Conservation (phyloP, 2,888 invertebrate genomes). For the Torymus tubicola region DNA sequence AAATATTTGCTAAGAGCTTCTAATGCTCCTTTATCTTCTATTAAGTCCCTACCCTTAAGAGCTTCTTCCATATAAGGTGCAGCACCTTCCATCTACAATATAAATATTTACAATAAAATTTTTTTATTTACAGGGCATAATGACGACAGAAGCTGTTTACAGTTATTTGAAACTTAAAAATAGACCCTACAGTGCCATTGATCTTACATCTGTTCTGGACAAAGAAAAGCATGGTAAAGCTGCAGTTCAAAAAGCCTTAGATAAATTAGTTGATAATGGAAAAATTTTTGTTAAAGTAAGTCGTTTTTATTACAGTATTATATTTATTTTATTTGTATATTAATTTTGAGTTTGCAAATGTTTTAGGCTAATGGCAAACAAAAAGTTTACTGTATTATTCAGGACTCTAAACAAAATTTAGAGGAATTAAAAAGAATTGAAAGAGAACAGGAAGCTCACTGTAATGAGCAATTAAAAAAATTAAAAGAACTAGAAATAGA, state of each 20-base stretch:
- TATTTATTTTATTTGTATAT: background rate
- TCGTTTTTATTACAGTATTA: slow-evolving; percentile 10
- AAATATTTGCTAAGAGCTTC: slow-evolving; percentile 11
- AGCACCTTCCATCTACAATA: slow-evolving; percentile 20
- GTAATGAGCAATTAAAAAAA: slow-evolving; percentile 73
- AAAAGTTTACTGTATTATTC: slow-evolving; percentile 88
- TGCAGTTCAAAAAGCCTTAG: slow-evolving; percentile 87
- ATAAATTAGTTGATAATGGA: slow-evolving; percentile 82
- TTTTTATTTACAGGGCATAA: slow-evolving; percentile 60
- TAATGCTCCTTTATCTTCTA: slow-evolving; percentile 19
- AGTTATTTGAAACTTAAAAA: slow-evolving; percentile 87
- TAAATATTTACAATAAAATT: background rate
- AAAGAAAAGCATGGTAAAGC: slow-evolving; percentile 85
- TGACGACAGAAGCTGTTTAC: slow-evolving; percentile 80
- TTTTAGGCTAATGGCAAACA: slow-evolving; percentile 87
- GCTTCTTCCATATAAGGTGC: slow-evolving; percentile 3
- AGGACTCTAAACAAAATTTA: slow-evolving; percentile 77
- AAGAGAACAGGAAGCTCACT: slow-evolving; percentile 80
- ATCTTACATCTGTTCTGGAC: slow-evolving; percentile 86
- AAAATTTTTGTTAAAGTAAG: slow-evolving; percentile 71
- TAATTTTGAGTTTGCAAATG: slow-evolving; percentile 13
- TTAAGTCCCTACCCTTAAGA: background rate
- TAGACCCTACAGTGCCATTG: slow-evolving; percentile 89
- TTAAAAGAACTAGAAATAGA: slow-evolving; percentile 71
- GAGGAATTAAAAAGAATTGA: slow-evolving; percentile 74